Evolutionary conservation across 2,797 vertebrate species (phyloP).

Genomic region (Leptoclinus maculatus): DNA sequence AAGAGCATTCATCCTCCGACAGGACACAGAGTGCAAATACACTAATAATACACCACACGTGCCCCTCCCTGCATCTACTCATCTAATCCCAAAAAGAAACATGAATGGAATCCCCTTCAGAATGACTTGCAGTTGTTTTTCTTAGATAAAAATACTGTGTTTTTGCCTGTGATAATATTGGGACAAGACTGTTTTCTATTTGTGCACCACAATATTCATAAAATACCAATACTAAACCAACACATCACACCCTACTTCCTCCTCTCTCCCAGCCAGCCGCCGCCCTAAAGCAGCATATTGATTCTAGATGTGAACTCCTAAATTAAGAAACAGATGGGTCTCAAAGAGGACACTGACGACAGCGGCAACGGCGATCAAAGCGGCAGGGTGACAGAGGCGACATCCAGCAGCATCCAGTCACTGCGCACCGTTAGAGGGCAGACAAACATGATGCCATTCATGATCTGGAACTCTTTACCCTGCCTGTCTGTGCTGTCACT

Average conservation of each 20-base stretch:
- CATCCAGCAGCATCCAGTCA: conserved; percentile 41
- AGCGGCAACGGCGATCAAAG: conserved; percentile 16
- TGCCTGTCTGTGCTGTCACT: conserved; percentile 14
- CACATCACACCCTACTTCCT: neutral
- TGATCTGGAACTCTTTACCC: neutral
- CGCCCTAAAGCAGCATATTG: conserved; percentile 14
- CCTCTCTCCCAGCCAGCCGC: neutral
- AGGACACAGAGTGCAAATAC: conserved; percentile 29
- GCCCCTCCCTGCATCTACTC: neutral
- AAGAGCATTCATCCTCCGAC: conserved; percentile 13
- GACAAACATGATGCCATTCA: conserved; percentile 26
- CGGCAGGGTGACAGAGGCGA: conserved; percentile 8
- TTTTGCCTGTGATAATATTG: conserved; percentile 22
- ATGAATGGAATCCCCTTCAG: neutral
- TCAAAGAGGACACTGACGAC: conserved; percentile 47
- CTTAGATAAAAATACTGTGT: conserved; percentile 2
- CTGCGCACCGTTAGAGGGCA: conserved; percentile 12
- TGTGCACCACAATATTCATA: neutral
- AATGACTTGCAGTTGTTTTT: conserved; percentile 5
- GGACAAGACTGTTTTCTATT: conserved; percentile 7
- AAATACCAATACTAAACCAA: conserved; percentile 2
- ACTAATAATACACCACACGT: conserved; percentile 11
- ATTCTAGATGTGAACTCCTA: conserved; percentile 28
- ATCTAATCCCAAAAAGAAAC: neutral
- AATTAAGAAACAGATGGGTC: conserved; percentile 42